Percentiles rank a stretch among this genome's conserved stretches.
phyloP scores from a whole-genome alignment of 1,140 invertebrate species.

The Grapholita molesta region DNA sequence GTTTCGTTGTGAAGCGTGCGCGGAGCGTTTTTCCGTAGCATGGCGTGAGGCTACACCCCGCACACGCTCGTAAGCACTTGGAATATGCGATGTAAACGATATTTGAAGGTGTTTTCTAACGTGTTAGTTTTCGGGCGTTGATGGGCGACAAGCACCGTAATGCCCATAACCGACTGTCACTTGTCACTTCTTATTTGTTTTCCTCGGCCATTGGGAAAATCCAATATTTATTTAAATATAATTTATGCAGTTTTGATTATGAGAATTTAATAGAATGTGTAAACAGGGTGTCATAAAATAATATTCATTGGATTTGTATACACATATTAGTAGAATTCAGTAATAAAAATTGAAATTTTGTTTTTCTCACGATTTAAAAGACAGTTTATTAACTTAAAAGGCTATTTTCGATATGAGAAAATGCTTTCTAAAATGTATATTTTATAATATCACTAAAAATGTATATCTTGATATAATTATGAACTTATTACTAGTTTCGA shows the following conservation, averaged over 20 bases:
- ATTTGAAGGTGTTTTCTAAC: constrained; percentile 40
- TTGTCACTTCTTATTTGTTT: constrained; percentile 45
- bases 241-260: constrained; percentile 58
- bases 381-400: constrained; percentile 22
- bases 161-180: constrained; percentile 28
- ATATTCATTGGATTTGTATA: constrained; percentile 39
- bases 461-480: too few species aligned
- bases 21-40: too few species aligned
- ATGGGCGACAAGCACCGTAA: constrained; percentile 41
- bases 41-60: too few species aligned
- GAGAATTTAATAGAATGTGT: constrained; percentile 54
- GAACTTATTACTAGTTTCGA: too few species aligned
- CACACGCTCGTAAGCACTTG: not conserved
- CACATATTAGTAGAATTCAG: constrained; percentile 29
- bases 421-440: too few species aligned
- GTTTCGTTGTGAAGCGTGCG: too few species aligned
- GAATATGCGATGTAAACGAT: constrained; percentile 40
- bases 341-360: constrained; percentile 41
- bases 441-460: too few species aligned
- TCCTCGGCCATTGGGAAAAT: constrained; percentile 41
- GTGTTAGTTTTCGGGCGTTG: constrained; percentile 46
- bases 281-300: constrained; percentile 38
- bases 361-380: constrained; percentile 39
- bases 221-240: constrained; percentile 38
- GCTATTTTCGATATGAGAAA: constrained; percentile 1